Evolutionary conservation across 2,797 vertebrate species (phyloP), one percentile per base, ranked within the genome.

Genomic region (Schizothorax lantsangensis): DNA sequence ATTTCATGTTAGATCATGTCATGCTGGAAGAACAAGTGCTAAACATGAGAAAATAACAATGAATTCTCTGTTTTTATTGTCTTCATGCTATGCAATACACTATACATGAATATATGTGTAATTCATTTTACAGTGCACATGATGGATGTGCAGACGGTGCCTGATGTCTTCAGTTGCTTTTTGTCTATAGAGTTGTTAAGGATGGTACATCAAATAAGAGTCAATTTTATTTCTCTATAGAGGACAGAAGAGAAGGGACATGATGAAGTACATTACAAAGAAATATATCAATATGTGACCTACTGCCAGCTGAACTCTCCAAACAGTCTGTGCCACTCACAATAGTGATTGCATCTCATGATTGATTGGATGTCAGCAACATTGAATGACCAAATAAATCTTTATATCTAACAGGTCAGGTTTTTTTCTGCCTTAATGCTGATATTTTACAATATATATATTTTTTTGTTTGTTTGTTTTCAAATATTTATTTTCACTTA

Each of bases 251-350:
- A 47, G 40, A 47, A 33, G 23, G 23, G 3, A 45, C 68, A 83
- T 59, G 40, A 83, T 73, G 40, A 79, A 79, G 54, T 72, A 43
- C 40, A 74, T 75, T 75, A 62, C 10, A 84, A 47, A n/a, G 26
- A 64, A 5, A 62, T n/a, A 47, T 49, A 75, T 84, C 54, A 84
- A 47, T 45, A 49, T 64, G 43, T 62, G 69, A 45, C 33, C 5
- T 62, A 14, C 38, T 21, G 36, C 15, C 64, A 43, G 47, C 6
- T 72, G 68, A 83, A 57, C 49, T 72, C 26, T 21, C 12, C 30
- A 10, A 45, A n/a, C 30, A 10, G 12, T 5, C 19, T 15, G 45
- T 75, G 15, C 45, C 12, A 45, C 57, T 45, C 38, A 66, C 19
- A 33, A 66, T 7, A 80, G n/a, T 6, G 15, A 45, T 47, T 68